These are phyloP conservation scores for Ylistrum balloti DNA, from an alignment of 1,140 invertebrate species.

Conservation along the genomic window DNA sequence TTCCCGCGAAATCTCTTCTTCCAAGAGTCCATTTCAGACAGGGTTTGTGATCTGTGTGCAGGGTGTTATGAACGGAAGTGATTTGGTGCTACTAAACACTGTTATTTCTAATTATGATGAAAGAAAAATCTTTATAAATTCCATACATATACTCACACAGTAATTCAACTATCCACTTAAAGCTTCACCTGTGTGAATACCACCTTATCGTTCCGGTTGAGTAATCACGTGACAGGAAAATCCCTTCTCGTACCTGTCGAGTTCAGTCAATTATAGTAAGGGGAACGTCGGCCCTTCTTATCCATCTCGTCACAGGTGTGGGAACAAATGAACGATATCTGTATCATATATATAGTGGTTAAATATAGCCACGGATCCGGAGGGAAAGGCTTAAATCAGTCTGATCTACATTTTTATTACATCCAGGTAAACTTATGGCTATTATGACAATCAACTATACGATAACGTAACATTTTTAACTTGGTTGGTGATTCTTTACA, in stretches of 20 bases:
- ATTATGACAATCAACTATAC: too few species aligned
- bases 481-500: too few species aligned
- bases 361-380: background rate
- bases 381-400: background rate
- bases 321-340: background rate
- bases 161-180: background rate
- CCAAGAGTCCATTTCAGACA: background rate
- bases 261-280: background rate
- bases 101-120: background rate
- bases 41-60: too few species aligned
- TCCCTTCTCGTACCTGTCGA: background rate
- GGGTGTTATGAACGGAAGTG: background rate
- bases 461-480: too few species aligned
- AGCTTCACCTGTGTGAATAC: background rate
- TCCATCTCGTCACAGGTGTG: background rate
- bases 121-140: background rate
- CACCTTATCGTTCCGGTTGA: conserved; percentile 14
- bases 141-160: background rate
- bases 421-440: too few species aligned
- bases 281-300: background rate
- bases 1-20: conserved; percentile 1
- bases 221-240: background rate
- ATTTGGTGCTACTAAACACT: background rate
- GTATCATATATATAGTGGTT: background rate
- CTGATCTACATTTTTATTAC: background rate